phyloP scores from a whole-genome alignment of 2,797 vertebrate genomes.

The Enteromius treurensis region DNA sequence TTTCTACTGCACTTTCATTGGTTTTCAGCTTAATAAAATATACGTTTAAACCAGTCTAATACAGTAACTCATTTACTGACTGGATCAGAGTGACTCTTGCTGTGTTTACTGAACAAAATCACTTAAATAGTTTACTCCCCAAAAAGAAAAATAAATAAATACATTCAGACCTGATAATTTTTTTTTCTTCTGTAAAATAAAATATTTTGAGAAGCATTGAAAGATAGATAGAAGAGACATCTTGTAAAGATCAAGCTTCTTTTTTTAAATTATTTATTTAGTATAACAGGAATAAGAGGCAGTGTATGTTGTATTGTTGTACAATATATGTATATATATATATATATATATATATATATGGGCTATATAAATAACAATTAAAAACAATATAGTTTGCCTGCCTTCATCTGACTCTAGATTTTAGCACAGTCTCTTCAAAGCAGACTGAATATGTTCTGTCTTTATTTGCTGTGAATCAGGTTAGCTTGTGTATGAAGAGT shows the following conservation, averaged over 20 bases:
- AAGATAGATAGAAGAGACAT: too few relatives aligned
- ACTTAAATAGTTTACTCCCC: not conserved
- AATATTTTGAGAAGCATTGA: not conserved
- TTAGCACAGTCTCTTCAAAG: conserved; percentile 43
- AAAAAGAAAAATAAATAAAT: too few relatives aligned
- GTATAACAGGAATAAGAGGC: not conserved
- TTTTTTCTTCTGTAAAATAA: not conserved
- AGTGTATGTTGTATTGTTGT: not conserved
- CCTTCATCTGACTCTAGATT: not conserved
- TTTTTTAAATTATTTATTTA: not conserved
- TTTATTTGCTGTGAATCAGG: conserved; percentile 56
- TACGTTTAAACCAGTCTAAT: too few relatives aligned
- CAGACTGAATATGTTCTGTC: conserved; percentile 46
- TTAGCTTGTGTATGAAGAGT: conserved; percentile 53
- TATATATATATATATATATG: too few relatives aligned
- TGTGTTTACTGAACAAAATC: not conserved
- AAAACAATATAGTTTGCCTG: not conserved
- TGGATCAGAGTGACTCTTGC: not conserved
- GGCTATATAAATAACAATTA: not conserved
- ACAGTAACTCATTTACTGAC: too few relatives aligned
- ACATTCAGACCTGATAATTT: too few relatives aligned
- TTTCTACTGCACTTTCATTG: not conserved
- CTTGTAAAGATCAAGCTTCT: not conserved
- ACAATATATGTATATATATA: not conserved
- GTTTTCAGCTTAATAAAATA: too few relatives aligned